phyloP scores from a whole-genome alignment of 2,113 vertebrate species.

The Gadus macrocephalus region DNA sequence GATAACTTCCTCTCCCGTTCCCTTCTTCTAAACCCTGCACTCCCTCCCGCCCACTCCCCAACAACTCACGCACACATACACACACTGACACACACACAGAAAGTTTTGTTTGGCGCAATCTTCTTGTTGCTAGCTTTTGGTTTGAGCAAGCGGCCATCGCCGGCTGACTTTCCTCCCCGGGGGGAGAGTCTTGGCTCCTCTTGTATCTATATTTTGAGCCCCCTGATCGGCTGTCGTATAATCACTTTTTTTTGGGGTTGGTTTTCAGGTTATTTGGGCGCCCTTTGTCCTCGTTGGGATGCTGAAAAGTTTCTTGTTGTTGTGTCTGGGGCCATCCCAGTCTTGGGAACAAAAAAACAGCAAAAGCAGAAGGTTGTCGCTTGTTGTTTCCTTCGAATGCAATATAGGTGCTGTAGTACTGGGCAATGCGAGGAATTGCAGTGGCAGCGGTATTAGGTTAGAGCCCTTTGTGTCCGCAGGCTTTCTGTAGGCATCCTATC shows the following conservation, averaged over 20 bases:
- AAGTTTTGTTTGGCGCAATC: constrained; percentile 2
- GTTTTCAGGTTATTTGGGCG: neutral
- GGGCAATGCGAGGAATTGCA: too few relatives aligned
- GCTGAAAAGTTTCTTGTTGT: neutral
- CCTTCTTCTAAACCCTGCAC: constrained; percentile 11
- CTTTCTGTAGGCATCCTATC: too few relatives aligned
- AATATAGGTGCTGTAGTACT: too few relatives aligned
- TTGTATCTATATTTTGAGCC: constrained; percentile 18
- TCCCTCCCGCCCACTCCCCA: too few relatives aligned
- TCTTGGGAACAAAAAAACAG: too few relatives aligned
- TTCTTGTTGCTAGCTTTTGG: constrained; percentile 5
- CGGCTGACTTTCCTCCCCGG: neutral
- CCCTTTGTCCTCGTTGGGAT: neutral
- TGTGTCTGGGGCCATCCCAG: neutral
- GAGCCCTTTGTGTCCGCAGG: too few relatives aligned
- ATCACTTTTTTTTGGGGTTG: constrained; percentile 16
- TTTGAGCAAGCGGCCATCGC: constrained; percentile 20
- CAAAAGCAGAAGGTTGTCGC: too few relatives aligned
- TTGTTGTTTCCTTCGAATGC: too few relatives aligned
- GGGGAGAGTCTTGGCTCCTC: constrained; percentile 13
- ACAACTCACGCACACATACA: constrained; percentile 7
- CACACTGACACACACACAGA: constrained; percentile 18
- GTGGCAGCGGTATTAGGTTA: too few relatives aligned
- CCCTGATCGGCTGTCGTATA: constrained; percentile 6
- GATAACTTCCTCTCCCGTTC: constrained; percentile 36